phyloP scores from a whole-genome alignment of 2,797 vertebrate genomes.

The Zenarchopterus dispar region DNA sequence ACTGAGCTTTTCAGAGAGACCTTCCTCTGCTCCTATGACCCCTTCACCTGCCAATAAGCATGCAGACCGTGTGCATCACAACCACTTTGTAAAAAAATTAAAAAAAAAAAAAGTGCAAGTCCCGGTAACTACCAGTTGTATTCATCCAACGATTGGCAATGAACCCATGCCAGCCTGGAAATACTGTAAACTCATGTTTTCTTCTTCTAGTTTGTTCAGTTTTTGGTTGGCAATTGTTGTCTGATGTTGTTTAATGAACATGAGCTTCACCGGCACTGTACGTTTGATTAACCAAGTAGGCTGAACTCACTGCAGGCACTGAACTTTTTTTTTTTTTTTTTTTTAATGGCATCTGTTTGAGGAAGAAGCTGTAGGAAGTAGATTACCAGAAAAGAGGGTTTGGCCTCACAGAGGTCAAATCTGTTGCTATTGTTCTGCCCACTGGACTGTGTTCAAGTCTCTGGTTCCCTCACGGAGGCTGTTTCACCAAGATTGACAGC shows the following conservation, averaged over 20 bases:
- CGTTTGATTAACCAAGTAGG: constrained; percentile 28
- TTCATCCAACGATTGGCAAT: constrained; percentile 28
- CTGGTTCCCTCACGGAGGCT: constrained; percentile 49
- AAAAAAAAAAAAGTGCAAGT: constrained; percentile 29
- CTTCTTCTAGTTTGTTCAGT: background rate
- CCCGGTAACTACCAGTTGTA: constrained; percentile 37
- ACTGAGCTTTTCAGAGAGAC: constrained; percentile 52
- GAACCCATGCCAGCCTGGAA: constrained; percentile 20
- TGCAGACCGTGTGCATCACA: constrained; percentile 50
- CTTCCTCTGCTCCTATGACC: constrained; percentile 39
- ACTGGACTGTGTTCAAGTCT: constrained; percentile 59
- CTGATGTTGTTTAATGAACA: constrained; percentile 17
- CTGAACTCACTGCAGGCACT: constrained; percentile 30
- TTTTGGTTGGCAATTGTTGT: constrained; percentile 17
- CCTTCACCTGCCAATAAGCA: constrained; percentile 63
- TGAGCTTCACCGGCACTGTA: constrained; percentile 13
- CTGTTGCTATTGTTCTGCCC: constrained; percentile 78
- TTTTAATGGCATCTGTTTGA: constrained; percentile 56
- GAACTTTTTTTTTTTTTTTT: constrained; percentile 24
- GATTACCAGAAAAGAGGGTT: constrained; percentile 76
- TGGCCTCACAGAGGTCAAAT: constrained; percentile 66
- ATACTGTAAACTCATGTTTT: constrained; percentile 19
- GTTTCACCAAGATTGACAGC: constrained; percentile 26
- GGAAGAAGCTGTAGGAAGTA: constrained; percentile 84
- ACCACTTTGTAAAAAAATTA: constrained; percentile 35